These are phyloP conservation scores for Polypterus bichir DNA, from an alignment of 2,113 vertebrate species.

Conservation along the genomic window DNA sequence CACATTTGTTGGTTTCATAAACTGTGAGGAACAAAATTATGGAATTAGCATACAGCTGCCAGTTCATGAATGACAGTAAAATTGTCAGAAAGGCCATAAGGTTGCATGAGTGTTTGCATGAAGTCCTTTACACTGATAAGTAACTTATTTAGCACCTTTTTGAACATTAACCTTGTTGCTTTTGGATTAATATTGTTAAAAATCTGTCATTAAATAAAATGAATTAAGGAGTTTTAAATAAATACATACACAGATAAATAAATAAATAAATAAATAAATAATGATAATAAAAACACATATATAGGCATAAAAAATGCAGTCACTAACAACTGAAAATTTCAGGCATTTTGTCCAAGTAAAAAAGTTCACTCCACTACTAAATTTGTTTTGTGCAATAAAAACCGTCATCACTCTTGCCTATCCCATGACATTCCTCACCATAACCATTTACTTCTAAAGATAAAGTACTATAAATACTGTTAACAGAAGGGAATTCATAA, in stretches of 20 bases:
- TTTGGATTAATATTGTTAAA: too few relatives aligned
- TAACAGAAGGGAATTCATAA: constrained; percentile 21
- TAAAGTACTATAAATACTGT: constrained; percentile 32
- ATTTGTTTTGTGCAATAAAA: constrained; percentile 49
- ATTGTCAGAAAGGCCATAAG: neutral
- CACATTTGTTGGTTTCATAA: neutral
- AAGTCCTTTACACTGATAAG: neutral
- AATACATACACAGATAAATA: neutral
- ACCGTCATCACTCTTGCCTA: constrained; percentile 36
- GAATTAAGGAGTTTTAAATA: neutral
- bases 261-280: neutral
- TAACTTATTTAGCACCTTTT: neutral
- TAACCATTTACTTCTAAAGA: constrained; percentile 28
- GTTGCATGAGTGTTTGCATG: neutral
- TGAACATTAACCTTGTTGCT: too few relatives aligned
- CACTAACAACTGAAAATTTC: neutral
- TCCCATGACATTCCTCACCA: constrained; percentile 7
- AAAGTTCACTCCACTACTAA: constrained; percentile 39
- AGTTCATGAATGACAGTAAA: neutral
- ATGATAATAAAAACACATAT: neutral
- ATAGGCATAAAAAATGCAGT: neutral
- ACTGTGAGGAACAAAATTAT: neutral
- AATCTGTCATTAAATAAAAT: too few relatives aligned
- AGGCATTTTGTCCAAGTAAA: neutral
- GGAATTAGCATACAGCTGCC: too few relatives aligned